Evolutionary conservation across 2,888 invertebrate genomes (phyloP).

Genomic region (Chymomyza procnemis): DNA sequence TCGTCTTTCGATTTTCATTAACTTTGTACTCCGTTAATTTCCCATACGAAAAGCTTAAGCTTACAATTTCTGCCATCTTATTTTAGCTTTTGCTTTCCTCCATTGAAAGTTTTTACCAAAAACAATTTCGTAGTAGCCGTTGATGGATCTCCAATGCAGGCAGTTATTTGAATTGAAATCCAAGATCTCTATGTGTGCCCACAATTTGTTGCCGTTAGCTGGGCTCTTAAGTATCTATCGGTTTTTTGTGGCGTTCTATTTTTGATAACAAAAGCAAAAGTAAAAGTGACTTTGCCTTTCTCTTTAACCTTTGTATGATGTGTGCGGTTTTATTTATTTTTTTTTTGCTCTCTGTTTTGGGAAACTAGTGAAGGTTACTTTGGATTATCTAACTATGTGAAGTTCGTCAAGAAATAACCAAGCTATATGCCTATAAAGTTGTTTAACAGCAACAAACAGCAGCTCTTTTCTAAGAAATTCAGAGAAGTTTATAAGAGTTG

Average conservation of each 20-base stretch:
- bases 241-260: slow-evolving; percentile 60
- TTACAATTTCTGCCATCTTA: slow-evolving; percentile 43
- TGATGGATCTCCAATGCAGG: slow-evolving; percentile 23
- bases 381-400: neutral
- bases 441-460: neutral
- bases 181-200: neutral
- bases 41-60: slow-evolving; percentile 13
- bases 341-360: neutral
- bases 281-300: slow-evolving; percentile 41
- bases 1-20: neutral
- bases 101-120: slow-evolving; percentile 27
- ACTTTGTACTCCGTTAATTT: neutral
- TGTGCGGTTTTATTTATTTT: too few species aligned
- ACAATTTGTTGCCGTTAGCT: slow-evolving; percentile 41
- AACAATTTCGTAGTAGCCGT: neutral
- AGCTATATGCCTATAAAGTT: neutral
- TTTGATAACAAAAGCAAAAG: slow-evolving; percentile 57
- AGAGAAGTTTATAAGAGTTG: too few species aligned
- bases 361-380: neutral
- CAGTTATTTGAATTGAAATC: slow-evolving; percentile 37
- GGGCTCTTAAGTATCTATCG: neutral
- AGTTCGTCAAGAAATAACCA: neutral
- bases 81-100: slow-evolving; percentile 39
- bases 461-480: neutral
- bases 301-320: neutral